Evolutionary conservation across 37 sponge, comb jelly and placozoan species (phyloP), one percentile per base, ranked within the genome.

Genomic region (Diacarnus erythraeanus): DNA sequence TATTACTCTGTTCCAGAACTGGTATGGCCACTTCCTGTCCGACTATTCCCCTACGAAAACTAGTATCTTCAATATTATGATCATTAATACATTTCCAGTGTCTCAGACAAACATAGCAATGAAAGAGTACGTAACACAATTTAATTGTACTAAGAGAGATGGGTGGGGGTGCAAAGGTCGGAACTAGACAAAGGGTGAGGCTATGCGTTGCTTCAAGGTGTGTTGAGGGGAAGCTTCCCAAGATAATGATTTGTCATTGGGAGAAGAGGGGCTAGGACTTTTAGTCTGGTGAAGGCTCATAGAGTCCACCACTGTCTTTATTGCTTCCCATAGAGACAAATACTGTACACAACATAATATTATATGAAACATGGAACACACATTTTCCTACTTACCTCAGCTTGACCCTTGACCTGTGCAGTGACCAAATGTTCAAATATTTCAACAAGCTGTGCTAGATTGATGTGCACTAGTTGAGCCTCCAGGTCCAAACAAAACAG

Each of bases 401-500:
- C 42, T 25, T 92, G 85, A 23, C 82, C 82, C 25, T 43, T 42
- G 60, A 94, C 75, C 69, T 94, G 95, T 15, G 77, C 41, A 37
- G 43, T 3, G 4, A 66, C 75, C 27, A 94, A 63, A 21, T 65
- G 74, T 42, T 92, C n/a, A 38, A 91, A 72, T 20, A 78, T 73
- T 40, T 77, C 75, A 20, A 81, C 33, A 38, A 94, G 64, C 33
- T 85, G 88, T 31, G 82, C 70, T 15, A 94, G 74, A 60, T 94
- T 91, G 77, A 77, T 75, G 57, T 91, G 90, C 68, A 94, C 64
- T 20, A 94, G 69, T 78, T 94, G 95, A 22, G 93, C 81, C 71
- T 94, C 95, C 78, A 91, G 61, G 41, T 94, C 80, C 10, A 94
- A 64, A 36, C 94, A 88, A 42, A 85, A 88, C 34, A 91, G 77